A percentile compares a stretch with the other conserved stretches of the same genome.
These are phyloP conservation scores for Cephalotes varians DNA, from an alignment of 2,888 invertebrate genomes.

Conservation along the genomic window DNA sequence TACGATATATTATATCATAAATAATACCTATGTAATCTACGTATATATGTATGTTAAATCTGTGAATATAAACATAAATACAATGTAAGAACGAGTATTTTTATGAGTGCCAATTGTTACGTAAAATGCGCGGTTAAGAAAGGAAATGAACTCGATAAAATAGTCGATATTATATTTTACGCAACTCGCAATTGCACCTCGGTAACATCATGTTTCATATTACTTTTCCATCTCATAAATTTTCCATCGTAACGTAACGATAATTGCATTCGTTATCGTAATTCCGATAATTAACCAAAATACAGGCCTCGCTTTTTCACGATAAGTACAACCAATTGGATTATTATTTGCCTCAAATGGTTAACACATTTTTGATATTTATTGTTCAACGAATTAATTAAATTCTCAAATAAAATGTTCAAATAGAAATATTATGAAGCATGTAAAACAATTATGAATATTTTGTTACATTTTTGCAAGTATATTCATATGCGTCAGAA, in stretches of 20 bases:
- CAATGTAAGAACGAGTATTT: not conserved
- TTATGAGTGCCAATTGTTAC: not conserved
- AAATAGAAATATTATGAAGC: constrained; percentile 24
- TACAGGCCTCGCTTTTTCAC: constrained; percentile 6
- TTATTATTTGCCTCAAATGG: constrained; percentile 15
- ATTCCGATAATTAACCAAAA: constrained; percentile 36
- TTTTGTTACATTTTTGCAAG: constrained; percentile 1
- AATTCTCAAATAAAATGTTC: not conserved
- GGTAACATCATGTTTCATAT: constrained; percentile 23
- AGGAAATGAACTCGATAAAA: not conserved
- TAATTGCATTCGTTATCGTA: constrained; percentile 13
- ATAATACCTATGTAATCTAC: not conserved
- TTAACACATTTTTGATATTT: constrained; percentile 18
- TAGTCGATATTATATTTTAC: constrained; percentile 13
- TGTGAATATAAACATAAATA: not conserved
- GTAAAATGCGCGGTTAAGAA: not conserved
- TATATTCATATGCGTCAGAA: not conserved
- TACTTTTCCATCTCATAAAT: constrained; percentile 25
- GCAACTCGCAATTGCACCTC: not conserved
- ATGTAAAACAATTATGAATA: not conserved
- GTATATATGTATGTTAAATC: not conserved
- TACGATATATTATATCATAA: not conserved
- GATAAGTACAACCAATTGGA: not conserved
- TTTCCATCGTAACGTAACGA: constrained; percentile 22
- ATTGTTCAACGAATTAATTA: constrained; percentile 10